Evolutionary conservation across 2,797 vertebrate species (phyloP).

Genomic region (Meriones psammophilus): DNA sequence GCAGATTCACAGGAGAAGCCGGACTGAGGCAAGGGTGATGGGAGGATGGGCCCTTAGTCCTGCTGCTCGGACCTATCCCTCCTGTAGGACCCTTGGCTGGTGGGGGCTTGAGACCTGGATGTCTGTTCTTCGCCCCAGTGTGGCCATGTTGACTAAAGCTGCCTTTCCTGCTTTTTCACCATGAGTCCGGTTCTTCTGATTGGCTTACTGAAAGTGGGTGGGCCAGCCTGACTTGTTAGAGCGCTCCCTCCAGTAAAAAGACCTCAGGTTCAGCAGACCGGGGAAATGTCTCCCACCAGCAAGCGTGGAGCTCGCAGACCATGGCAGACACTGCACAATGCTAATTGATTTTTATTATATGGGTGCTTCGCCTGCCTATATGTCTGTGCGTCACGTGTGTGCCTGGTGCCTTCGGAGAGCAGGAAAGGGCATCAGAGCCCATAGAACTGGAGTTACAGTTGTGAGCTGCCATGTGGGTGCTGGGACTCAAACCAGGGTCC

Average conservation of each 20-base stretch:
- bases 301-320: not conserved
- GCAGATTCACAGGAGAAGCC: not conserved
- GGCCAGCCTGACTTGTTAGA: not conserved
- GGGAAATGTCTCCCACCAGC: not conserved
- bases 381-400: not conserved
- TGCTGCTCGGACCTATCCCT: not conserved
- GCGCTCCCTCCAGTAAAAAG: not conserved
- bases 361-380: not conserved
- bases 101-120: not conserved
- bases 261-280: not conserved
- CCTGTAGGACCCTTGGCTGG: not conserved
- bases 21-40: not conserved
- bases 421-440: not conserved
- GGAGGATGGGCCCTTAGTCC: not conserved
- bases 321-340: not conserved
- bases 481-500: not conserved
- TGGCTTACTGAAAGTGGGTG: not conserved
- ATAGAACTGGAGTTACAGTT: not conserved
- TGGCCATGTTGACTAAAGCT: not conserved
- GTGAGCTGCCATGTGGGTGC: not conserved
- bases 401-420: not conserved
- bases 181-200: not conserved
- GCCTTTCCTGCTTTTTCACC: not conserved
- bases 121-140: not conserved
- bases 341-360: not conserved